Evolutionary conservation across 2,113 vertebrate species (phyloP).

Genomic region (Centropus bengalensis): DNA sequence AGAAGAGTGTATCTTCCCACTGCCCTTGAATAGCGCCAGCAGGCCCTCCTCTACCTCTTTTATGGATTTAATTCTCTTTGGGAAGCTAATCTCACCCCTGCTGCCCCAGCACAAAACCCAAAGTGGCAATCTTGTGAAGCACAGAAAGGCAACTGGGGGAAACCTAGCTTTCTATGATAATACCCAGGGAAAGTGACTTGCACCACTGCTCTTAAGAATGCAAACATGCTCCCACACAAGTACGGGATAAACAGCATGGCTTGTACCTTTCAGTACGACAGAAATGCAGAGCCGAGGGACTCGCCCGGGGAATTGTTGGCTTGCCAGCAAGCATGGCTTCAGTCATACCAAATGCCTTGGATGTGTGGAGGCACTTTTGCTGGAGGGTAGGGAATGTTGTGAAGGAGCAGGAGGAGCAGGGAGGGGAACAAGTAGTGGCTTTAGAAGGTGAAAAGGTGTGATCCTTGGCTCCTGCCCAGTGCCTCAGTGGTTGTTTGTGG

Average conservation of each 20-base stretch:
- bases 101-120: constrained; percentile 58
- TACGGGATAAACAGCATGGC: neutral
- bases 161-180: constrained; percentile 49
- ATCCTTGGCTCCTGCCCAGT: neutral
- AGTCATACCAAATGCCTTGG: neutral
- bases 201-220: constrained; percentile 52
- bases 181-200: constrained; percentile 39
- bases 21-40: constrained; percentile 57
- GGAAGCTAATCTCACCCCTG: constrained; percentile 61
- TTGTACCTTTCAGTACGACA: constrained; percentile 32
- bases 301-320: rapidly evolving
- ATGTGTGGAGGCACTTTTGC: neutral
- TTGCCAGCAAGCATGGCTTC: rapidly evolving
- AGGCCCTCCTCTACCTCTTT: constrained; percentile 40
- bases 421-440: rapidly evolving
- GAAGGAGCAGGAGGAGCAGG: neutral
- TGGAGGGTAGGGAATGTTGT: neutral
- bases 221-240: constrained; percentile 4
- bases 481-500: rapidly evolving
- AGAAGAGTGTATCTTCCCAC: constrained; percentile 51
- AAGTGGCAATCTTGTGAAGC: constrained; percentile 63
- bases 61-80: constrained; percentile 61
- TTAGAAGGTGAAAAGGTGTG: neutral
- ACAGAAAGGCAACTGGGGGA: constrained; percentile 46
- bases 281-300: neutral